Evolutionary conservation across 2,797 vertebrate species (phyloP), one percentile per base, ranked within the genome.

Genomic region (Aplochiton taeniatus): DNA sequence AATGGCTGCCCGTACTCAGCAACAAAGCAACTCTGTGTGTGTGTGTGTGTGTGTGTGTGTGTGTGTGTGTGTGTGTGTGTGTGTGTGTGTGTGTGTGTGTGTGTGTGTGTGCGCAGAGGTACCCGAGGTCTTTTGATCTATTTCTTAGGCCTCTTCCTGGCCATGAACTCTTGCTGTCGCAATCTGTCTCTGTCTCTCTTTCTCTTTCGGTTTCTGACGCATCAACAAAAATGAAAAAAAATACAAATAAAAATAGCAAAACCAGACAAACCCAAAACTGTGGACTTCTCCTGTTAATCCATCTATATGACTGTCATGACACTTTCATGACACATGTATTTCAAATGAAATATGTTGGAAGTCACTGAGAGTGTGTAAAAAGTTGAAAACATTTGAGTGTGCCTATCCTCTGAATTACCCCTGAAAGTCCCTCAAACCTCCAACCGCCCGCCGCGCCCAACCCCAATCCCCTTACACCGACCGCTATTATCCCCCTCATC

Each of bases 21-120:
- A 69, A 64, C 56, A 68, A 63, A 59, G 66, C 61, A 7, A 4
- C 13, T 69, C 50, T 63, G 51, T 70, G 63, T 59, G 58, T 61
- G 58, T 57, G 57, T 42, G 57, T 61, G 50, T 54, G 52, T 61
- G 69, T 60, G 57, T 50, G 59, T 62, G 69, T 63, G 55, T 63
- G 70, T 63, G 54, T 58, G 65, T 49, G 63, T 57, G 69, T 45
- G 70, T 51, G 65, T 61, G 62, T 58, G 63, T 53, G 66, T 66
- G 51, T 63, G 50, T 63, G 56, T 56, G 50, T 8, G 48, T 4
- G 43, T 17, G 18, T 63, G 59, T 69, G 52, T 58, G 67, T 62
- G 50, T 67, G 43, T 61, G 51, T 61, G 56, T 16, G 58, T 16
- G 58, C 9, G 43, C 11, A 45, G 51, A 17, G 16, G 31, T 18